Evolutionary conservation across 2,797 vertebrate genomes (phyloP).

Genomic region (Crenichthys baileyi): DNA sequence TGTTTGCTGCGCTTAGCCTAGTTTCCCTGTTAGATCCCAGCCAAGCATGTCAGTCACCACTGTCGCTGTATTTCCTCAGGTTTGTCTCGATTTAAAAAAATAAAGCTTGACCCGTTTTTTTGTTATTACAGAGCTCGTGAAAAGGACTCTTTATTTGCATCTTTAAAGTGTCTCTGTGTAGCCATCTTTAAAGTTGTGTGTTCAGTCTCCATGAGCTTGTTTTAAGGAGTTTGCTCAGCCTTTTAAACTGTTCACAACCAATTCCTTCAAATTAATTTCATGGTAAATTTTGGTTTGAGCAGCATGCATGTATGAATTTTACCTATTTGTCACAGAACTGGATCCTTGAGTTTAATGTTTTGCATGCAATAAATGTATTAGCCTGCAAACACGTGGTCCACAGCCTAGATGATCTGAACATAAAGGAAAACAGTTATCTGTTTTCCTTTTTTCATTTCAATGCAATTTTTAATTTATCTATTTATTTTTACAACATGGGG

Average conservation of each 20-base stretch:
- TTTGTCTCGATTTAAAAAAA: background rate
- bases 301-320: slow-evolving; percentile 39
- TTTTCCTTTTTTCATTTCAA: slow-evolving; percentile 7
- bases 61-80: slow-evolving; percentile 19
- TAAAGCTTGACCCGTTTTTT: background rate
- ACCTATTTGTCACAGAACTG: background rate
- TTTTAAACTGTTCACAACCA: slow-evolving; percentile 16
- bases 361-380: slow-evolving; percentile 40
- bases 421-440: background rate
- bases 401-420: background rate
- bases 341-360: slow-evolving; percentile 19
- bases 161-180: background rate
- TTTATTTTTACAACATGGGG: slow-evolving; percentile 36
- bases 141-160: background rate
- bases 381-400: slow-evolving; percentile 20
- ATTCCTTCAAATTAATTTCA: slow-evolving; percentile 28
- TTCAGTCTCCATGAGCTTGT: slow-evolving; percentile 64
- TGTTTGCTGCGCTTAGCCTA: slow-evolving; percentile 37
- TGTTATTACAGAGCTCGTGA: background rate
- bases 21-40: slow-evolving; percentile 11
- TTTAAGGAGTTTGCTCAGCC: slow-evolving; percentile 46
- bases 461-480: slow-evolving; percentile 4
- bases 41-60: slow-evolving; percentile 8
- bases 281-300: slow-evolving; percentile 54
- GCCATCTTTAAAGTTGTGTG: slow-evolving; percentile 20